These are phyloP conservation scores for Drosophila sturtevanti DNA, from an alignment of 1,140 invertebrate genomes.

Conservation along the genomic window DNA sequence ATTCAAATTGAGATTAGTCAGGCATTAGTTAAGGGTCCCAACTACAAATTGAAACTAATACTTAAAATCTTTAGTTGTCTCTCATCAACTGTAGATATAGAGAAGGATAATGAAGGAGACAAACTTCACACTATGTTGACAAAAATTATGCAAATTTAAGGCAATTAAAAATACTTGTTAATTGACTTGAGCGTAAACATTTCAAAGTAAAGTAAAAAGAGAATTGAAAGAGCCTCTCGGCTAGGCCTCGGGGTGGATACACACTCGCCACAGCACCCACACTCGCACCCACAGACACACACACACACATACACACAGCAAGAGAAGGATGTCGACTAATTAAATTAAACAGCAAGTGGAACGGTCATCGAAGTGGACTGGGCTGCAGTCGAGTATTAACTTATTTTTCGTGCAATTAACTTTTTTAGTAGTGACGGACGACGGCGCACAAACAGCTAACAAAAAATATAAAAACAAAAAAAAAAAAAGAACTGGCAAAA, in stretches of 20 bases:
- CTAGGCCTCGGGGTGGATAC: neutral
- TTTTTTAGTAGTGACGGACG: conserved; percentile 67
- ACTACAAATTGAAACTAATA: conserved; percentile 68
- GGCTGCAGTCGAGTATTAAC: conserved; percentile 64
- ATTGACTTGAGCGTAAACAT: conserved; percentile 67
- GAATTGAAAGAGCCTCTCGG: conserved; percentile 11
- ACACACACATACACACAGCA: conserved; percentile 29
- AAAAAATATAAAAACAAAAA: neutral
- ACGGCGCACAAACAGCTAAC: conserved; percentile 60
- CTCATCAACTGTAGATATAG: neutral
- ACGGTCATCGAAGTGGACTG: conserved; percentile 55
- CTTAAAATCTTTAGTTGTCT: conserved; percentile 42
- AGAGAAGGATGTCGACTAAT: conserved; percentile 62
- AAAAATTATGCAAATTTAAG: conserved; percentile 78
- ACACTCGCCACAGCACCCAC: neutral
- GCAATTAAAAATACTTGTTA: conserved; percentile 80
- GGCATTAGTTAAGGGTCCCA: conserved; percentile 35
- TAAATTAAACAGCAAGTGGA: conserved; percentile 76
- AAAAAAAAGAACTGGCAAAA: neutral
- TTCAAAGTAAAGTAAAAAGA: conserved; percentile 16
- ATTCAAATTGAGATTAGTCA: conserved; percentile 49
- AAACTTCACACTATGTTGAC: conserved; percentile 53
- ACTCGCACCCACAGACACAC: neutral
- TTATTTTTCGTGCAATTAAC: conserved; percentile 81
- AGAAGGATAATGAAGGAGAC: neutral